Evolutionary conservation across 2,888 invertebrate species (phyloP), one percentile per base, ranked within the genome.

Genomic region (Scaptomyza polygonia): DNA sequence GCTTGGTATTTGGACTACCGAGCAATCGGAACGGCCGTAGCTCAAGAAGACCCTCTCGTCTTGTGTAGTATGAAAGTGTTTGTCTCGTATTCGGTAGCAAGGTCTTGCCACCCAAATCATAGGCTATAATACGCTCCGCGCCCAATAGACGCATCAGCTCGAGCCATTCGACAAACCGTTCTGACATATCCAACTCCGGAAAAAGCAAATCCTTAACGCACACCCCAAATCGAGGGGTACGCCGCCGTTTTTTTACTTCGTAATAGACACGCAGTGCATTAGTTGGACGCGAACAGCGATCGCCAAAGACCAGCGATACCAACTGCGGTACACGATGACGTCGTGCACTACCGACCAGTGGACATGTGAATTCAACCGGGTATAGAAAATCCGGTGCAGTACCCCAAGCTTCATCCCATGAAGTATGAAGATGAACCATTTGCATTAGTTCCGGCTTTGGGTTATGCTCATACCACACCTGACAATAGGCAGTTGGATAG

Each of bases 121-220:
- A 98, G 89, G 97, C 95, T 91, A 95, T 96, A 14, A 97, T 94
- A 89, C 96, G 96, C 84, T 96, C 95, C 0, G 96, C 97, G 9
- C 97, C 98, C 30, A 98, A 92, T 29, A 96, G 91, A 11, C 94
- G 93, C 62, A 97, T 92, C 48, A 97, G 92, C 90, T 98, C 97
- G 79, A 98, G 95, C 98, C 98, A 98, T 90, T 98, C 98, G 43
- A 97, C 94, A 34, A 97, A 92, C 6, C 97, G 93, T 4, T 96
- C 95, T 0, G 97, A 96, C 6, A 97, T 92, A 90, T 98, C 97
- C 88, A 95, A 95, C 90, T 96, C 95, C n/a, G 96, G 93, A 88
- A 97, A 98, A 90, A 97, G 96, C 51, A 98, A 92, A 0, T 97
- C 97, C 91, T 97, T 97, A 25, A 97, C 96, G 91, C 97, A 97